phyloP scores from a whole-genome alignment of 2,113 vertebrate species.

The Myxocyprinus asiaticus region DNA sequence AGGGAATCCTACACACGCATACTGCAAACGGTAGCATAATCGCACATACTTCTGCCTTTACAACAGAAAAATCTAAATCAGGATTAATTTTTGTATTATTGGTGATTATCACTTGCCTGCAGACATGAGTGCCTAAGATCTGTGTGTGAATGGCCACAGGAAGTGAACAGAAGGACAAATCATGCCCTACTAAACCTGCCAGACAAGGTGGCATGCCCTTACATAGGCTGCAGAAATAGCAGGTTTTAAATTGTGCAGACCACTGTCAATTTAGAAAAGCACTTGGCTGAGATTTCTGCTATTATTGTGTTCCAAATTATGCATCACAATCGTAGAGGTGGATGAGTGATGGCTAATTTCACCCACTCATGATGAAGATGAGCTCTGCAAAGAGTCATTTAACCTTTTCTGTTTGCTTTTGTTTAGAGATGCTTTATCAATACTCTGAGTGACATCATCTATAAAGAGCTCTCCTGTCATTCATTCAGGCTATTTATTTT shows the following conservation, averaged over 20 bases:
- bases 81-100: background rate
- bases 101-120: background rate
- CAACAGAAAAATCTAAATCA: background rate
- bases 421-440: background rate
- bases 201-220: background rate
- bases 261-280: background rate
- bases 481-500: too few relatives aligned
- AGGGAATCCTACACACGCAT: constrained; percentile 5
- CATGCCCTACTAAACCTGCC: background rate
- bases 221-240: background rate
- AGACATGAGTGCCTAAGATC: background rate
- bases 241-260: background rate
- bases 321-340: too few relatives aligned
- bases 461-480: too few relatives aligned
- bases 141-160: background rate
- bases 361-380: too few relatives aligned
- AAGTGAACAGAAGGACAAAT: background rate
- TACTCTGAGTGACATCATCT: too few relatives aligned
- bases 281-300: background rate
- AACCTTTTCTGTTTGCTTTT: constrained; percentile 22
- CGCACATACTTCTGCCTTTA: background rate
- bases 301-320: background rate
- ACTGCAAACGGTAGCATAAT: background rate
- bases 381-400: too few relatives aligned
- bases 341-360: too few relatives aligned